Percentiles rank a stretch among this genome's conserved stretches.
Evolutionary conservation across 1,140 invertebrate genomes (phyloP).

Genomic region (Penaeus chinensis): DNA sequence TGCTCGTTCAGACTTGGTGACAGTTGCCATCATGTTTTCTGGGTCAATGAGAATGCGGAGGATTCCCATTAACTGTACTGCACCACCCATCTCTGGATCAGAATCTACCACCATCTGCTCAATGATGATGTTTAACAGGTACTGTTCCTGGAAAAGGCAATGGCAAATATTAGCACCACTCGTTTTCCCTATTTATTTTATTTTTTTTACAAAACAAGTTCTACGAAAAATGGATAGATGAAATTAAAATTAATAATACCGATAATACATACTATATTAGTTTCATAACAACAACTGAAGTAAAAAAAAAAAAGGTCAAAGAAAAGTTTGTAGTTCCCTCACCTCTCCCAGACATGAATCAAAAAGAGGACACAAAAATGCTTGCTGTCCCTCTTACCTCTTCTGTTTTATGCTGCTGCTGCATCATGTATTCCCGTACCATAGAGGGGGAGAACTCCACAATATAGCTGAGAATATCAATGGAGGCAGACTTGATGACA

Average conservation of each 20-base stretch:
- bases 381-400: slow-evolving; percentile 31
- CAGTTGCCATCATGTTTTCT: slow-evolving; percentile 95
- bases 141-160: slow-evolving; percentile 79
- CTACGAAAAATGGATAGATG: no score
- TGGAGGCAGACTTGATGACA: slow-evolving; percentile 90
- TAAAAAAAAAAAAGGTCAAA: no score
- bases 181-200: no score
- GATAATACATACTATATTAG: no score
- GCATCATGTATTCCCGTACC: slow-evolving; percentile 95
- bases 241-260: no score
- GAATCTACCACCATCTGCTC: slow-evolving; percentile 86
- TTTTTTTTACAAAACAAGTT: no score
- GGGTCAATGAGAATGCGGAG: slow-evolving; percentile 94
- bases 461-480: slow-evolving; percentile 98
- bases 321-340: slow-evolving; percentile 1
- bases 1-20: slow-evolving; percentile 96
- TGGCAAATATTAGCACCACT: neutral
- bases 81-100: slow-evolving; percentile 90
- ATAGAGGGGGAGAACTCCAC: slow-evolving; percentile 98
- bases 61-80: slow-evolving; percentile 94
- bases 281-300: neutral
- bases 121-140: slow-evolving; percentile 96
- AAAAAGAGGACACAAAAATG: slow-evolving; percentile 4
- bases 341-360: neutral
- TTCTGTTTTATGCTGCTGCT: slow-evolving; percentile 81